Base-by-base conservation (phyloP, 1,140 invertebrate species). In the Drosophila ananassae region DNA sequence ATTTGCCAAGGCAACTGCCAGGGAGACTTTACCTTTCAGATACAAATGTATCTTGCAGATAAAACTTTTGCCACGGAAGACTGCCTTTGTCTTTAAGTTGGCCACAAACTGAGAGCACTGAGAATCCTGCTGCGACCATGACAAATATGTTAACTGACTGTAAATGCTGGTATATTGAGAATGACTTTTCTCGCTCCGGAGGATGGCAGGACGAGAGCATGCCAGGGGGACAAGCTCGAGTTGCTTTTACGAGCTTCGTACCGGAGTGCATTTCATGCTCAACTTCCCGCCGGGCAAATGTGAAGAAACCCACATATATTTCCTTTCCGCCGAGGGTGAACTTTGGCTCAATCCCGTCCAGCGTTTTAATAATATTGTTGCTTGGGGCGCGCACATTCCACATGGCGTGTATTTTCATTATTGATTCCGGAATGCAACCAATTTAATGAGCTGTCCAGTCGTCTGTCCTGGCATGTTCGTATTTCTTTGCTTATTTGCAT, bases 321-420 rank as follows among this genome's bases (percentile, higher is more conserved):
- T 47, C 13, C 30, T 41, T 54, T 55, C 34, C 34, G 34, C n/a
- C 22, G 10, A 8, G 17, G 21, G 66, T 28, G 9, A 22, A n/a
- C 24, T 53, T 9, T 6, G 41, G 48, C 47, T 48, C 54, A 77
- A 71, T 62, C 74, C 56, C 51, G 48, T 53, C 22, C 53, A 50
- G 59, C 61, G 46, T 75, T 84, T 79, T 79, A 79, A 79, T 75
- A 79, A 44, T 44, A 21, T 44, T 13, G 17, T 66, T 74, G 13
- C 64, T 37, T 25, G 50, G 17, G 17, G 44, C 2, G 13, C 12
- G 6, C 4, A 53, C 32, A 55, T 67, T 48, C 32, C 51, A 13
- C 32, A 67, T 69, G 51, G 41, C 32, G 10, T 53, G 64, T 48
- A 21, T 39, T 69, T 56, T 47, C 41, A 4, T 68, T 56, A 69